Conservation (phyloP, 2,113 vertebrate species). For the Ochotona princeps region DNA sequence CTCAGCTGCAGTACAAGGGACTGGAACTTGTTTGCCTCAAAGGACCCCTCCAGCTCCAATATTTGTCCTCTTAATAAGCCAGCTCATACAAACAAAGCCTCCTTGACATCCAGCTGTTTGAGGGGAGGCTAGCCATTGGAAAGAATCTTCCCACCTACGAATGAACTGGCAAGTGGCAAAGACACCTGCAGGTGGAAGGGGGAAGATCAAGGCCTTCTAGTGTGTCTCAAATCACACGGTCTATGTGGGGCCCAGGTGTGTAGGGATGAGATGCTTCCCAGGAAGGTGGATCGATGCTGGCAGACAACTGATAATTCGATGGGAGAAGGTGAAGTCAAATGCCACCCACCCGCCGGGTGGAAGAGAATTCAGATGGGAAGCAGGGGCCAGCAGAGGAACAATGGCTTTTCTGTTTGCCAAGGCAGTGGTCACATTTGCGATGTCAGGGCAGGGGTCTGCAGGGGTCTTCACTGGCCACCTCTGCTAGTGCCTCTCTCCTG, state of each 20-base stretch:
- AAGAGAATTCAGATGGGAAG: background rate
- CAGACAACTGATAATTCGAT: background rate
- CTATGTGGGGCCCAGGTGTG: background rate
- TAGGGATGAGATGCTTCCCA: background rate
- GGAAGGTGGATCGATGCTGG: fast-evolving
- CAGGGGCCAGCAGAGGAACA: background rate
- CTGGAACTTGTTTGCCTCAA: background rate
- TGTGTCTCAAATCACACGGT: background rate
- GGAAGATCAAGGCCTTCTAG: background rate
- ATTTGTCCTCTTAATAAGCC: background rate
- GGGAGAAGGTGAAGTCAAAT: background rate
- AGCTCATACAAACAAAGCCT: background rate
- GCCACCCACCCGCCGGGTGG: fast-evolving
- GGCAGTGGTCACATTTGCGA: fast-evolving
- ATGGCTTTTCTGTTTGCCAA: background rate
- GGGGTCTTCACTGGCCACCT: fast-evolving
- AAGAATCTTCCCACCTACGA: background rate
- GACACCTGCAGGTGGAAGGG: background rate
- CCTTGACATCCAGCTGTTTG: background rate
- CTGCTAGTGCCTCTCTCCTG: background rate
- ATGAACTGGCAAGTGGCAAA: background rate
- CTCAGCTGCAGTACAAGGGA: background rate
- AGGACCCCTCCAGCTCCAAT: background rate
- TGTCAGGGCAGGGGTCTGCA: fast-evolving
- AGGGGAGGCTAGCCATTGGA: background rate